phyloP scores from a whole-genome alignment of 2,113 vertebrate genomes.

The Pitta sordida region DNA sequence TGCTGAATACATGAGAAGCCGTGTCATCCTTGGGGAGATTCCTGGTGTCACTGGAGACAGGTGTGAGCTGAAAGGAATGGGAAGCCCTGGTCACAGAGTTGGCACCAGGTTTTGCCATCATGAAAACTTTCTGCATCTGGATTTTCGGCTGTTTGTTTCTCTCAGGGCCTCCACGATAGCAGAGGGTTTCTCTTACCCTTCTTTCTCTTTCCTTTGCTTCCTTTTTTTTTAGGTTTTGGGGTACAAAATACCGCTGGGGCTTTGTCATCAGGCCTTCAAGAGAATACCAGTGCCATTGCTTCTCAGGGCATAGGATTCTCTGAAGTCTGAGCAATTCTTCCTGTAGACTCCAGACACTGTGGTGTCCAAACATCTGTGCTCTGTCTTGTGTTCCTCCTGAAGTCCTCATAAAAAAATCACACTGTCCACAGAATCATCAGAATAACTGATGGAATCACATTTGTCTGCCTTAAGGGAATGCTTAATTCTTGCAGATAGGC shows the following conservation, averaged over 20 bases:
- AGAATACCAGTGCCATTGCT: background rate
- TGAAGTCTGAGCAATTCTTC: background rate
- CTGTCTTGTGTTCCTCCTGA: background rate
- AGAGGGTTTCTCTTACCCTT: background rate
- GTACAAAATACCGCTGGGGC: background rate
- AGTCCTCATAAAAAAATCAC: background rate
- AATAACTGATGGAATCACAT: background rate
- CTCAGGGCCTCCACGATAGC: background rate
- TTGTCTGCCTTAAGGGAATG: background rate
- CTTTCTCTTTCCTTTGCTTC: background rate
- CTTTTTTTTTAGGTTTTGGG: background rate
- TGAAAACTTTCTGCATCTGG: background rate
- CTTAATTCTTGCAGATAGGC: background rate
- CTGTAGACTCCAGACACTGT: background rate
- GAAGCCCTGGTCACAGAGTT: background rate
- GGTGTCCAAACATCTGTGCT: background rate
- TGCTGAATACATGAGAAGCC: background rate
- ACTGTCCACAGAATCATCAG: background rate
- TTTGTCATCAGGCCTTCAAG: background rate
- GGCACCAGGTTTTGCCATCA: background rate
- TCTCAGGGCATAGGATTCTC: background rate
- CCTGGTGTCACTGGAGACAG: background rate
- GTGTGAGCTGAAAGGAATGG: background rate
- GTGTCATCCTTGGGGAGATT: background rate
- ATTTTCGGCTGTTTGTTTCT: background rate